Evolutionary conservation across 37 sponge, comb jelly and placozoan species (phyloP).

Genomic region (Beroe ovata): DNA sequence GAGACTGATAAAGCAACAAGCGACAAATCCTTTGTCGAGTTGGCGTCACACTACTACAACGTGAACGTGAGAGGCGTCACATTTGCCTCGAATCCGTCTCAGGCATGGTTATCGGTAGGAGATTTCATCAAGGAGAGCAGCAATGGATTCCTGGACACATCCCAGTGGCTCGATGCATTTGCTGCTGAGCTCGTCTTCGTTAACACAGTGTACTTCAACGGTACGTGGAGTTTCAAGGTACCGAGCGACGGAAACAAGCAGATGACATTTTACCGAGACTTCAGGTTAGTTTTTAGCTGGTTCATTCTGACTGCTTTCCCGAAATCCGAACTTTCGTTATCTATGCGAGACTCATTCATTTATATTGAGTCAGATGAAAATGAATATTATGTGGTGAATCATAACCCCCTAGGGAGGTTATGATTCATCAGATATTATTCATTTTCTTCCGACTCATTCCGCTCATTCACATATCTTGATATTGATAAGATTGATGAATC

Average conservation of each 20-base stretch:
- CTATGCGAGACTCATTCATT: too few species aligned
- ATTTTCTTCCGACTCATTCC: too few species aligned
- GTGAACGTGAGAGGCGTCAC: background rate
- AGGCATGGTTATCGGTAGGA: background rate
- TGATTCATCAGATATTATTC: too few species aligned
- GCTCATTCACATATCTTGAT: too few species aligned
- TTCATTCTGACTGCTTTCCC: too few species aligned
- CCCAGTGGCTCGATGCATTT: background rate
- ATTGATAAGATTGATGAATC: too few species aligned
- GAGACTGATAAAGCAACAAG: background rate
- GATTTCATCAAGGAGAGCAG: conserved; percentile 42
- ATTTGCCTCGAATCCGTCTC: background rate
- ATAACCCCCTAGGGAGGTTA: too few species aligned
- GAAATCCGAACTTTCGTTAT: too few species aligned
- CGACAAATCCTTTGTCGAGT: background rate
- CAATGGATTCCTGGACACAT: conserved; percentile 33
- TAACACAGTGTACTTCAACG: conserved; percentile 62
- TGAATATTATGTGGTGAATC: too few species aligned
- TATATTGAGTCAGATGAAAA: too few species aligned
- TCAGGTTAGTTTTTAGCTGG: too few species aligned
- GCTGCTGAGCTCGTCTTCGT: conserved; percentile 26
- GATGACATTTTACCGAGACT: conserved; percentile 31
- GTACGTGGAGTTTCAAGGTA: conserved; percentile 45
- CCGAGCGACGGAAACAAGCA: conserved; percentile 7
- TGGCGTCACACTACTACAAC: conserved; percentile 50